Percentiles rank a stretch among this genome's conserved stretches.
These are phyloP conservation scores for Homarus americanus DNA, from an alignment of 1,140 invertebrate genomes.

Conservation along the genomic window DNA sequence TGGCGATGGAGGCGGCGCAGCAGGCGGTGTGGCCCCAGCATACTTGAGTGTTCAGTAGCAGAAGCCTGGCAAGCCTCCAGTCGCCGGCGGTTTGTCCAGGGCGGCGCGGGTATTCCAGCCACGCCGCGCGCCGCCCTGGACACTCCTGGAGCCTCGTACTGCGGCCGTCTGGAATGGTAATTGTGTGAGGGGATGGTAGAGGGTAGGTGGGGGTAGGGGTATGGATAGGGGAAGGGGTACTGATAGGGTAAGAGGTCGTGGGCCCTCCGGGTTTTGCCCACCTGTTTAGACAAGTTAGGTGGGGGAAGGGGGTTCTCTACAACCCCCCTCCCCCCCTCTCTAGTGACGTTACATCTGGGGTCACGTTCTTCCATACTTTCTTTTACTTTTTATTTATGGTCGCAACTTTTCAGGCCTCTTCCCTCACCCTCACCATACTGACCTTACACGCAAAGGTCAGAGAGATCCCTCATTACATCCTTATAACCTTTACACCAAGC, in stretches of 20 bases:
- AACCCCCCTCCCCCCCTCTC: no score
- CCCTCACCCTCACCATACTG: no score
- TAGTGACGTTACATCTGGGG: no score
- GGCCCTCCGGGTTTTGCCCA: neutral
- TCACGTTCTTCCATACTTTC: no score
- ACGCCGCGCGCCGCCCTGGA: neutral
- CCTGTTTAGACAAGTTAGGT: neutral
- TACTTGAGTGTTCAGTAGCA: constrained; percentile 47
- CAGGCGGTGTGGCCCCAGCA: neutral
- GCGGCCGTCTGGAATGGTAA: neutral
- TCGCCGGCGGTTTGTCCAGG: constrained; percentile 34
- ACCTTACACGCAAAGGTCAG: no score
- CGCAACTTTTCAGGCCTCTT: no score
- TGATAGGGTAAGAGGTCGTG: neutral
- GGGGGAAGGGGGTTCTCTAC: neutral
- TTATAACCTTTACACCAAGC: no score
- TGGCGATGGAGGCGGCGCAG: neutral
- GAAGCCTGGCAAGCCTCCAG: constrained; percentile 39
- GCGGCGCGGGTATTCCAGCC: constrained; percentile 23
- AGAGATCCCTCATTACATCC: no score
- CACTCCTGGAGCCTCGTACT: neutral
- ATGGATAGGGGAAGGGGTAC: neutral
- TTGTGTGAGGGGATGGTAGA: neutral
- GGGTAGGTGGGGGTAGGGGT: neutral
- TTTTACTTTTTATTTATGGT: no score